Base-by-base conservation (phyloP, 2,113 vertebrate genomes). In the Oryzias melastigma region DNA sequence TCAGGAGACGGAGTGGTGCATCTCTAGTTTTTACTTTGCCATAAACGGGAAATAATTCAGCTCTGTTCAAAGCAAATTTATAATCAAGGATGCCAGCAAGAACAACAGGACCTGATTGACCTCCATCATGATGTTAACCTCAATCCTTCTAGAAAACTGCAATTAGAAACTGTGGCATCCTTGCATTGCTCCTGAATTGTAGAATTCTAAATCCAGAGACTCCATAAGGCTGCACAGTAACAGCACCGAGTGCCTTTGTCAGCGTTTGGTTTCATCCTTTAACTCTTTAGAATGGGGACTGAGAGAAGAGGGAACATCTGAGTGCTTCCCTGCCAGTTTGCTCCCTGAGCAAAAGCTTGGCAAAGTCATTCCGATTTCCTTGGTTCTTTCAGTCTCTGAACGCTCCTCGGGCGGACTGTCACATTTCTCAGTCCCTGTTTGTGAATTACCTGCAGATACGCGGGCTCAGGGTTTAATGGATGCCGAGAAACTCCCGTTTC, bases 201-300 rank as follows among this genome's bases (percentile, higher is more conserved):
- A 62, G 47, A 20, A 64, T 75, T 49, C 76, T 47, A 47, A 18
- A 63, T 50, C 58, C 92, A 77, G 75, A 77, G 88, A 92, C 94
- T 98, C 95, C 97, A 98, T 99, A 98, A 99, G 97, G 96, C 96
- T 99, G 97, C 96, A 97, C 94, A 94, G 91, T 94, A 94, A 93
- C 90, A 81, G 94, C 94, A 96, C 95, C 93, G 91, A 95, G 93
- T 93, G 94, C 95, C 95, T 95, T 91, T 84, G 91, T 95, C 91
- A 93, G 88, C 87, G 89, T 91, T 92, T 94, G 85, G 87, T 90
- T 86, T 80, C 60, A 85, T 87, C 80, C 80, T 90, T 73, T 88
- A 78, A 67, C 55, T 73, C 65, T 84, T 84, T 77, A 91, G 90
- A 93, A 88, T 94, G 92, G 95, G 94, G 94, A 95, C 90, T 94